Percentiles rank a stretch among this genome's conserved stretches.
Evolutionary conservation across 2,888 invertebrate genomes (phyloP).

Genomic region (Ectemnius cavifrons): DNA sequence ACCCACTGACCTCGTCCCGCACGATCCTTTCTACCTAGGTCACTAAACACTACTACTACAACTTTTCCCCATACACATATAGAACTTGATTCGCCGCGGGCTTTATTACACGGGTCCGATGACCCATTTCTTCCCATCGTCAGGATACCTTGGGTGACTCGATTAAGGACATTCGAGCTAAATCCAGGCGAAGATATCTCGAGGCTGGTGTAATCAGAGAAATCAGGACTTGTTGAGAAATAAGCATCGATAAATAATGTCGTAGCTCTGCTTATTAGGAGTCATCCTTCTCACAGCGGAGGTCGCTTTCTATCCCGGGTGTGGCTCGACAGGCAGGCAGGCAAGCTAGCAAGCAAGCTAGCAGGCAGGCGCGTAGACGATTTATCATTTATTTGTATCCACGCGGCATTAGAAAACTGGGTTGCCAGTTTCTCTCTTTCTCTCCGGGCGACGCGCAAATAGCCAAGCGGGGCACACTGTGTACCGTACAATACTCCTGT

Average conservation of each 20-base stretch:
- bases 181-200: too few species aligned
- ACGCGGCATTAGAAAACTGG: conserved; percentile 37
- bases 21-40: conserved; percentile 9
- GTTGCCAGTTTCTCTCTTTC: conserved; percentile 33
- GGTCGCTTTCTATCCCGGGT: conserved; percentile 13
- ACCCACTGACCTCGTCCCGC: conserved; percentile 7
- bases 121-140: too few species aligned
- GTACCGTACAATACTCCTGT: conserved; percentile 49
- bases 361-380: conserved; percentile 31
- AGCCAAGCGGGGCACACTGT: conserved; percentile 4
- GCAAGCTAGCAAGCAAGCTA: too few species aligned
- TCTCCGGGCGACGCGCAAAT: too few species aligned
- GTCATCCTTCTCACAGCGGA: conserved; percentile 19
- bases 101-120: too few species aligned
- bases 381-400: conserved; percentile 55
- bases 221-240: neutral
- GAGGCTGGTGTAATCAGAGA: too few species aligned
- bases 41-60: neutral
- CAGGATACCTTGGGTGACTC: too few species aligned
- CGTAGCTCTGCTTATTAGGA: conserved; percentile 29
- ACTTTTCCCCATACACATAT: neutral
- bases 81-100: too few species aligned
- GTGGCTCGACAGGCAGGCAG: too few species aligned
- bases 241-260: conserved; percentile 45
- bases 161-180: too few species aligned